phyloP scores from a whole-genome alignment of 64 coral and sea anemone genomes.

The Pachyseris speciosa region DNA sequence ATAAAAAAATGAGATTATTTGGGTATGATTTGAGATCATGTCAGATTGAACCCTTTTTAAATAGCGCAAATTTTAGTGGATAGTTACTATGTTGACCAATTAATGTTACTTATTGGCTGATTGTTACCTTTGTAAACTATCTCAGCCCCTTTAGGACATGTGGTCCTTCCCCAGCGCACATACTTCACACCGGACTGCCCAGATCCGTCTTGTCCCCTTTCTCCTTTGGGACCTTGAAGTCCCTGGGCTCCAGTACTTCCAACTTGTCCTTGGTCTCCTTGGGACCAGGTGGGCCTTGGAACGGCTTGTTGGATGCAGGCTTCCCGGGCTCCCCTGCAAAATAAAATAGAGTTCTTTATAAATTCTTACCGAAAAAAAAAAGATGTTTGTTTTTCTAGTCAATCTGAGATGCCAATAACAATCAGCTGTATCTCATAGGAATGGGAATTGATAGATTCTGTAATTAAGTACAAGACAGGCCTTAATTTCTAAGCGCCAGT shows the following conservation, averaged over 20 bases:
- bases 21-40: no score
- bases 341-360: no score
- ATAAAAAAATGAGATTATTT: no score
- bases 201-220: not conserved
- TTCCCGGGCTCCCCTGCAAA: not conserved
- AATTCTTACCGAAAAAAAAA: no score
- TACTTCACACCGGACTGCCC: not conserved
- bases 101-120: not conserved
- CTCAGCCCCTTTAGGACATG: constrained; percentile 30
- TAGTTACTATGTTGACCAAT: not conserved
- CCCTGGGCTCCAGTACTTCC: constrained; percentile 28
- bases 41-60: no score
- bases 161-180: constrained; percentile 41
- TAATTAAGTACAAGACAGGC: no score
- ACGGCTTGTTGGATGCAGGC: not conserved
- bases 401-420: no score
- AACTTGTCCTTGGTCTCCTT: constrained; percentile 2
- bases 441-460: no score
- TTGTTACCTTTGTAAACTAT: constrained; percentile 30
- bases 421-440: no score
- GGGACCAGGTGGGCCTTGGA: constrained; percentile 27
- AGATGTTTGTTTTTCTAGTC: no score
- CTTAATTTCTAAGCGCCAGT: not conserved
- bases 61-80: not conserved
- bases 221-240: constrained; percentile 23